A percentile compares a stretch with the other conserved stretches of the same genome.
Evolutionary conservation across 92 coral and sea anemone genomes (phyloP).

Genomic region (Phenganax stokvisi): DNA sequence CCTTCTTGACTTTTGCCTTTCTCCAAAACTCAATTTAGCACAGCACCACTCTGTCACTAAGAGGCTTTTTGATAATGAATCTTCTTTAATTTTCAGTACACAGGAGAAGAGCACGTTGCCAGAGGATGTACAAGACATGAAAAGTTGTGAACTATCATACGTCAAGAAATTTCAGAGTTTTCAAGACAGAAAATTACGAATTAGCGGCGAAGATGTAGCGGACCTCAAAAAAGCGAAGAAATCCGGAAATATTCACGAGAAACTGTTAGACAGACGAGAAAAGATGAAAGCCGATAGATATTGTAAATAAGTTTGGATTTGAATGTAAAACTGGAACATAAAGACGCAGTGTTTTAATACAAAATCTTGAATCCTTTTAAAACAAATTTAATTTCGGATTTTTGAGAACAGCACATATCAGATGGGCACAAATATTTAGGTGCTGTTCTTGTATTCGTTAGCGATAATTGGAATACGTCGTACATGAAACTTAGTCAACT

Average conservation of each 20-base stretch:
- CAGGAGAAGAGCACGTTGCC: conserved; percentile 59
- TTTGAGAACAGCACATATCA: no score
- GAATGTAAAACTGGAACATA: background rate
- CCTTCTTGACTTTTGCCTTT: background rate
- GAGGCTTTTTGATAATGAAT: background rate
- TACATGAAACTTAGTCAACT: background rate
- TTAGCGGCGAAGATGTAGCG: conserved; percentile 63
- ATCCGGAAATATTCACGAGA: conserved; percentile 82
- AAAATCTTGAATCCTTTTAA: no score
- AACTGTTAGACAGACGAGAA: conserved; percentile 82
- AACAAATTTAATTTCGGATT: no score
- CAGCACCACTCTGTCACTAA: background rate
- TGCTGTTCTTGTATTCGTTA: no score
- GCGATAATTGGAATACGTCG: background rate
- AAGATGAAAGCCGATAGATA: conserved; percentile 98
- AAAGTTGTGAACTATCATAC: conserved; percentile 78
- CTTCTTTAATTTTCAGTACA: conserved; percentile 50
- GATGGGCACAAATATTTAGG: no score
- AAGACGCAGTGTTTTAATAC: background rate
- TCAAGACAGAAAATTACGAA: conserved; percentile 78
- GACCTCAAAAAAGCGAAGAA: conserved; percentile 68
- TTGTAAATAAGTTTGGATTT: conserved; percentile 59
- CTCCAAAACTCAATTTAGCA: background rate
- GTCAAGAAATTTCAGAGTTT: conserved; percentile 98
- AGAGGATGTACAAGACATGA: conserved; percentile 65